Conservation (phyloP, 53 echinoderm and acorn worm species). For the Stichopus horrens region DNA sequence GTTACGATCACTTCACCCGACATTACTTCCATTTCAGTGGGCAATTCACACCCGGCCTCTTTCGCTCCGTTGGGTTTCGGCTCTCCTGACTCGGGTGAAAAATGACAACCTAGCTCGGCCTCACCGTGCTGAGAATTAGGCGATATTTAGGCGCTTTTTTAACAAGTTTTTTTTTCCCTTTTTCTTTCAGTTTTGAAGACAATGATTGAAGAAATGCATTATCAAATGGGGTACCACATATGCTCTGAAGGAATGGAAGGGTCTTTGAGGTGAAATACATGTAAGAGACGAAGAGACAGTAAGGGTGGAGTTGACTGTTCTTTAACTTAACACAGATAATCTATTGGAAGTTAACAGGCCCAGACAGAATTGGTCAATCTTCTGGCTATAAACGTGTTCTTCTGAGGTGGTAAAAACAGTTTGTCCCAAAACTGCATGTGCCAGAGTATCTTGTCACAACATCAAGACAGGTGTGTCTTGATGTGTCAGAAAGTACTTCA, state of each 20-base stretch:
- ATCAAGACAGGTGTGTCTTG: too few relatives aligned
- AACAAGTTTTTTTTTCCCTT: background rate
- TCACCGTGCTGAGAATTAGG: background rate
- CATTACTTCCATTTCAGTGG: background rate
- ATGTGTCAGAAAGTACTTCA: too few relatives aligned
- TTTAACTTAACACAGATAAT: too few relatives aligned
- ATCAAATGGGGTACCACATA: background rate
- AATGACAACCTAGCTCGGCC: background rate
- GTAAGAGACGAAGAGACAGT: too few relatives aligned
- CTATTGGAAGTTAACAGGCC: too few relatives aligned
- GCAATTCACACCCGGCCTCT: conserved; percentile 26
- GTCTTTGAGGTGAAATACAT: background rate
- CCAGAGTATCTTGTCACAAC: too few relatives aligned
- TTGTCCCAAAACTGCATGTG: too few relatives aligned
- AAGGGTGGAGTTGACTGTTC: too few relatives aligned
- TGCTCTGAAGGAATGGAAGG: background rate
- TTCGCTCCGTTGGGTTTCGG: conserved; percentile 5
- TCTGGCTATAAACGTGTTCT: too few relatives aligned
- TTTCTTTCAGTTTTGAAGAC: background rate
- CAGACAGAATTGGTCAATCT: too few relatives aligned
- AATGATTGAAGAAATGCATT: background rate
- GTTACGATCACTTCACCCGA: conserved; percentile 10
- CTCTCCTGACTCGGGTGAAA: background rate
- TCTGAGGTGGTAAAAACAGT: too few relatives aligned
- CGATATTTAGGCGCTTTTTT: background rate